Evolutionary conservation across 2,797 vertebrate genomes (phyloP), one percentile per base, ranked within the genome.

Genomic region (Malurus splendens): DNA sequence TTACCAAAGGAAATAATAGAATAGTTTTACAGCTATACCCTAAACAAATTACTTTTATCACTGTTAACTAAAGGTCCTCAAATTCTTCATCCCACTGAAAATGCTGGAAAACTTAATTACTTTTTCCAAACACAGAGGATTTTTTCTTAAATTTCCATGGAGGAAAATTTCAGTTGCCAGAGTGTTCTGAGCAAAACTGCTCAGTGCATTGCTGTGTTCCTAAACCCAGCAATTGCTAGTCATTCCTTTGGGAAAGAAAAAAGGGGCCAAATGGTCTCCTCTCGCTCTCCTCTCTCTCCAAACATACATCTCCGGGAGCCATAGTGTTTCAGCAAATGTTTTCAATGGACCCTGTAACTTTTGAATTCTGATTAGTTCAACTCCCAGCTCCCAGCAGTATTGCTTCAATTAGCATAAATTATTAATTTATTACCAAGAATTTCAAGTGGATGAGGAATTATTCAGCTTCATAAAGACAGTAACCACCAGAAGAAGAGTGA

Each of bases 381-480:
- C 22, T 88, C 39, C 18, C 62, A 75, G 10, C 13, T 90, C 90
- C 72, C 94, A 51, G 24, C 18, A 94, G 80, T 81, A 91, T 93
- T 80, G 42, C 79, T 94, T 95, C 82, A 93, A 86, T 86, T 90
- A 82, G 67, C 90, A 96, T 96, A 94, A 97, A 96, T 97, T 95
- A 96, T 97, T 97, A 95, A 96, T 95, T 94, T 95, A 96, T 95
- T 93, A 90, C 59, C 76, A 92, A 89, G 47, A 75, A 59, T 90
- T 96, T 96, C 78, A 94, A 94, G 87, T 79, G 86, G 81, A 92
- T 77, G 86, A 92, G 79, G 81, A 91, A 93, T 92, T 92, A 95
- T 86, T 94, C 92, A 93, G 30, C 48, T 86, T 85, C 83, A 94
- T 86, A 89, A 92, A 92, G 86, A 86, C 76, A 86, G 73, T 88